Percentiles rank a stretch among this genome's conserved stretches.
Evolutionary conservation across 2,113 vertebrate genomes (phyloP).

Genomic region (Sylvicapra grimmia): DNA sequence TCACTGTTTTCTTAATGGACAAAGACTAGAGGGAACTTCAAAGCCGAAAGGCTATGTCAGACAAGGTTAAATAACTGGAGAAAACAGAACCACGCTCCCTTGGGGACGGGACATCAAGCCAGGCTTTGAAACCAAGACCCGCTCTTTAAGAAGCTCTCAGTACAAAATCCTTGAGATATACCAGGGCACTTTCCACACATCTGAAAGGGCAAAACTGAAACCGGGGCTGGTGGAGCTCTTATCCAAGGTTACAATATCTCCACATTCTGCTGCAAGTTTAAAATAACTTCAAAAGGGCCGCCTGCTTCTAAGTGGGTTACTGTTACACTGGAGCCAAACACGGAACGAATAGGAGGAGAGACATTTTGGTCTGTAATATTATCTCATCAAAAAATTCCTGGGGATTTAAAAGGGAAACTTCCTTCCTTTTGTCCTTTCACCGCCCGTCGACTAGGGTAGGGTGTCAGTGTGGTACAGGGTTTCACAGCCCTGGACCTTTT

Average conservation of each 20-base stretch:
- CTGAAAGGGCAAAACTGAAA: slow-evolving; percentile 74
- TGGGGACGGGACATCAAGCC: slow-evolving; percentile 27
- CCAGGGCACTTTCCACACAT: slow-evolving; percentile 44
- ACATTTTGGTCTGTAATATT: slow-evolving; percentile 70
- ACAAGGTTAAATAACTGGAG: slow-evolving; percentile 53
- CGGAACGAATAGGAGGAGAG: slow-evolving; percentile 49
- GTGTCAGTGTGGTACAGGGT: slow-evolving; percentile 13
- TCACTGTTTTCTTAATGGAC: slow-evolving; percentile 6
- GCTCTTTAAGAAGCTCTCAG: slow-evolving; percentile 66
- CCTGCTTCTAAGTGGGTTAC: slow-evolving; percentile 72
- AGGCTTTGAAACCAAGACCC: slow-evolving; percentile 73
- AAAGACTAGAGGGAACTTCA: slow-evolving; percentile 36
- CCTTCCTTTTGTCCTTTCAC: slow-evolving; percentile 67
- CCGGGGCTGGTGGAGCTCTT: slow-evolving; percentile 55
- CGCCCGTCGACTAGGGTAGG: slow-evolving; percentile 21
- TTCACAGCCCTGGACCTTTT: slow-evolving; percentile 32
- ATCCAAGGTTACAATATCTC: slow-evolving; percentile 74
- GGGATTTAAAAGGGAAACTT: slow-evolving; percentile 72
- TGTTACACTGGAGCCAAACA: slow-evolving; percentile 72
- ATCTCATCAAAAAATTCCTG: slow-evolving; percentile 69
- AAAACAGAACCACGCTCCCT: slow-evolving; percentile 53
- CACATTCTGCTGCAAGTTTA: slow-evolving; percentile 54
- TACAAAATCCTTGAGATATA: slow-evolving; percentile 68
- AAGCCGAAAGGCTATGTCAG: slow-evolving; percentile 51
- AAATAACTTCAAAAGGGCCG: slow-evolving; percentile 77